Evolutionary conservation across 2,113 vertebrate species (phyloP).

Genomic region (Macquaria ambigua): DNA sequence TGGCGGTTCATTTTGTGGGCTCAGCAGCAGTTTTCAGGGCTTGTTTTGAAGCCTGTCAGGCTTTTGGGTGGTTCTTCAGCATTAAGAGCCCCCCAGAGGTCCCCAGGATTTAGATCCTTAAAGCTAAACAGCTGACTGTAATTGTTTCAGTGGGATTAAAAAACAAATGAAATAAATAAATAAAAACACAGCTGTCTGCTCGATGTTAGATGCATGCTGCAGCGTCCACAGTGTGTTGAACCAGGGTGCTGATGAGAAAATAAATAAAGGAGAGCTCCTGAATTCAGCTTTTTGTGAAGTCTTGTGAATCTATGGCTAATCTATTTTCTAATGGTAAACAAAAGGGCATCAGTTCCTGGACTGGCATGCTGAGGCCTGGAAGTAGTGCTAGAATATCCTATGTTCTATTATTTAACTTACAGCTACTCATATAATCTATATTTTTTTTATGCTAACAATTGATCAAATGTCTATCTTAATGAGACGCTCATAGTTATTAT

Average conservation of each 20-base stretch:
- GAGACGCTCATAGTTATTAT: too few species aligned
- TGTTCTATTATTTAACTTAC: neutral
- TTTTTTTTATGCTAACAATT: too few species aligned
- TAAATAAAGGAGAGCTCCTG: conserved; percentile 34
- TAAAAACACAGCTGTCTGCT: conserved; percentile 34
- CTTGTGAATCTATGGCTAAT: neutral
- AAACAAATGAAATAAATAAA: neutral
- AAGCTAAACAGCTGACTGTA: conserved; percentile 27
- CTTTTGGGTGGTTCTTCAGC: conserved; percentile 20
- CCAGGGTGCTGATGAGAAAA: conserved; percentile 10
- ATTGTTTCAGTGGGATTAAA: conserved; percentile 26
- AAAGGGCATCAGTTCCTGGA: neutral
- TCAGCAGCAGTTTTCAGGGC: conserved; percentile 31
- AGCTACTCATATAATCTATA: too few species aligned
- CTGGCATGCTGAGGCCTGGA: neutral
- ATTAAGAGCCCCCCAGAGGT: conserved; percentile 1
- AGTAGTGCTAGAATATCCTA: neutral
- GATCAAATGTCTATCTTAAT: too few species aligned
- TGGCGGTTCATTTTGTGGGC: neutral
- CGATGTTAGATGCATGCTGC: neutral
- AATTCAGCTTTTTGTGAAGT: neutral
- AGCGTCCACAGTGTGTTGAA: neutral
- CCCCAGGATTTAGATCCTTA: conserved; percentile 9
- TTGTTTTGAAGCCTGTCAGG: neutral
- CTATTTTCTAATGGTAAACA: too few species aligned